Evolutionary conservation across 2,113 vertebrate genomes (phyloP).

Genomic region (Dipodomys spectabilis): DNA sequence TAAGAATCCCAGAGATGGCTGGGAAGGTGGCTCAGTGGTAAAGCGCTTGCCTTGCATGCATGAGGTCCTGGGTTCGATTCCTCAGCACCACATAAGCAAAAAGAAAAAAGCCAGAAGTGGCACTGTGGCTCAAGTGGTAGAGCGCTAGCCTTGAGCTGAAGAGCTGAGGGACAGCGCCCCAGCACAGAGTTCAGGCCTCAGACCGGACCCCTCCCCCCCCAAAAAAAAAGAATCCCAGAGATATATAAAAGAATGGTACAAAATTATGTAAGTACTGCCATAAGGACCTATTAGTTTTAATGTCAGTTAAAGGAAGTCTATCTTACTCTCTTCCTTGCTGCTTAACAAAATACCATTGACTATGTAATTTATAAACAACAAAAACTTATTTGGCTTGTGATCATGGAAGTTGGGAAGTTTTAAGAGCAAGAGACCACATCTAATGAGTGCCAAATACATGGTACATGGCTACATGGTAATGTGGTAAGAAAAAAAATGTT

Average conservation of each 20-base stretch:
- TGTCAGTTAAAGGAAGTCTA: not conserved
- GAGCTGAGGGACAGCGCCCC: too few species aligned
- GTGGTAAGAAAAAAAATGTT: not conserved
- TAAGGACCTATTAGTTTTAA: not conserved
- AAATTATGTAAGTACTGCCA: not conserved
- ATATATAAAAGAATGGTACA: not conserved
- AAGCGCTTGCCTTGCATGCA: too few species aligned
- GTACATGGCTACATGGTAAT: fast-evolving
- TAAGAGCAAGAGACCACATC: not conserved
- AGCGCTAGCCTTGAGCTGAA: too few species aligned
- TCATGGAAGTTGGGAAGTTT: not conserved
- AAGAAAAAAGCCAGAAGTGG: too few species aligned
- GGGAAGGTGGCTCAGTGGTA: too few species aligned
- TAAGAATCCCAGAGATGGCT: not conserved
- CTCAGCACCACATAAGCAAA: too few species aligned
- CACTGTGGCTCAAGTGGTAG: too few species aligned
- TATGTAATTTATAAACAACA: not conserved
- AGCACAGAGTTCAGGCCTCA: too few species aligned
- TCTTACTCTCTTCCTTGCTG: not conserved
- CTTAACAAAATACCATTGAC: not conserved
- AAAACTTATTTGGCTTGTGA: not conserved
- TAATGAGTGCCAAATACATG: not conserved
- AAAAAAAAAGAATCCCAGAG: not conserved
- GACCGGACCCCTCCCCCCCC: too few species aligned
- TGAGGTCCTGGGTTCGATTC: too few species aligned